Evolutionary conservation across 2,888 invertebrate species (phyloP).

Genomic region (Luperina nickerlii): DNA sequence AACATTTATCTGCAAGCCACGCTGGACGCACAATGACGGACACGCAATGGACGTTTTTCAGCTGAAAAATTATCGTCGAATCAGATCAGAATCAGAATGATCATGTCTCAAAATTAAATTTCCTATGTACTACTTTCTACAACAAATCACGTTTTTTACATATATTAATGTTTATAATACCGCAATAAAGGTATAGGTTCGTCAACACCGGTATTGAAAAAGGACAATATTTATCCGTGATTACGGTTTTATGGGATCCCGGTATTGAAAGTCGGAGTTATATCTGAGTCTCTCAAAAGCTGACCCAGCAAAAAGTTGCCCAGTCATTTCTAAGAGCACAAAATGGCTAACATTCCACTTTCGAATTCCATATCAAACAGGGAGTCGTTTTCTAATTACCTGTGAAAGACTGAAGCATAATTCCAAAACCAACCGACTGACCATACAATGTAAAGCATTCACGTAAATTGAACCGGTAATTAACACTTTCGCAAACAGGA

Average conservation of each 20-base stretch:
- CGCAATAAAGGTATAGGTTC: background rate
- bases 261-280: background rate
- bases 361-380: conserved; percentile 23
- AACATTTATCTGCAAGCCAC: no score
- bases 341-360: conserved; percentile 25
- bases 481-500: conserved; percentile 71
- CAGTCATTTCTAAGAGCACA: conserved; percentile 11
- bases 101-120: background rate
- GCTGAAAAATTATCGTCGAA: no score
- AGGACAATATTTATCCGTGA: background rate
- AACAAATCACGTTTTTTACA: background rate
- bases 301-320: background rate
- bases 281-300: conserved; percentile 1
- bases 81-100: background rate
- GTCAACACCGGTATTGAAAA: background rate
- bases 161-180: background rate
- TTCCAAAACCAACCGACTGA: conserved; percentile 42
- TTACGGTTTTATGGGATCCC: background rate
- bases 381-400: conserved; percentile 41
- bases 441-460: conserved; percentile 58
- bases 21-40: no score
- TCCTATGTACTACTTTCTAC: background rate
- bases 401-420: conserved; percentile 46
- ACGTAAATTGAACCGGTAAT: conserved; percentile 71
- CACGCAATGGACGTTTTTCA: no score